Conservation (phyloP, 2,113 vertebrate species). For the Elephas maximus region DNA sequence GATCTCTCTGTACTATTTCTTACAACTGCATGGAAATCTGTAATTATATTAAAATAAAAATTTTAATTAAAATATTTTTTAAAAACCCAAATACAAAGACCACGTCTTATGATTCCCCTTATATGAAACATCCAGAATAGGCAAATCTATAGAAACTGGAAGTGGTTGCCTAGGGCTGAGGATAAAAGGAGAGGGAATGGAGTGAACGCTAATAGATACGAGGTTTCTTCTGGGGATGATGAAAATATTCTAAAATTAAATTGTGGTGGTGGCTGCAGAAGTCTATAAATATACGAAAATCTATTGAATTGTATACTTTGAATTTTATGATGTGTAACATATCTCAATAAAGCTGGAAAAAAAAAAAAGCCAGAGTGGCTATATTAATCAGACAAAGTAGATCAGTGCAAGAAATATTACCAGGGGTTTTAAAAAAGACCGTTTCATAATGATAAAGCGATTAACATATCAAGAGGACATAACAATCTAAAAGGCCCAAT, state of each 20-base stretch:
- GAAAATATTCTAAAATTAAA: no score
- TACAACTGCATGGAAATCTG: not conserved
- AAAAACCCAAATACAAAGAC: not conserved
- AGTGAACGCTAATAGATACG: no score
- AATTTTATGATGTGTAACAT: conserved; percentile 27
- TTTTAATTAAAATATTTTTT: conserved; percentile 17
- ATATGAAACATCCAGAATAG: not conserved
- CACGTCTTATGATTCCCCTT: not conserved
- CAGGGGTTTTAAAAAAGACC: conserved; percentile 15
- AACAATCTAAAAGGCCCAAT: not conserved
- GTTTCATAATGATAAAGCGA: conserved; percentile 30
- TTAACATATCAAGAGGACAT: conserved; percentile 5
- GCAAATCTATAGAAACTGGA: not conserved
- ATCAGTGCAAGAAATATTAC: conserved; percentile 22
- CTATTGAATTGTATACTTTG: not conserved
- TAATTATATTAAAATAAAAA: conserved; percentile 14
- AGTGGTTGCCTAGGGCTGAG: not conserved
- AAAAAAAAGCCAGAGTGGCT: not conserved
- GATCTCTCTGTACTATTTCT: not conserved
- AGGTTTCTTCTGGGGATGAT: no score
- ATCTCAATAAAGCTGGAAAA: not conserved
- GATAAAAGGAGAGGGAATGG: not conserved
- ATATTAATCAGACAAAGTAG: not conserved
- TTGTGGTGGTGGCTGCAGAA: not conserved
- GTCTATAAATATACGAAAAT: not conserved